Base-by-base conservation (phyloP, 2,888 invertebrate species). In the Theristus sp. region DNA sequence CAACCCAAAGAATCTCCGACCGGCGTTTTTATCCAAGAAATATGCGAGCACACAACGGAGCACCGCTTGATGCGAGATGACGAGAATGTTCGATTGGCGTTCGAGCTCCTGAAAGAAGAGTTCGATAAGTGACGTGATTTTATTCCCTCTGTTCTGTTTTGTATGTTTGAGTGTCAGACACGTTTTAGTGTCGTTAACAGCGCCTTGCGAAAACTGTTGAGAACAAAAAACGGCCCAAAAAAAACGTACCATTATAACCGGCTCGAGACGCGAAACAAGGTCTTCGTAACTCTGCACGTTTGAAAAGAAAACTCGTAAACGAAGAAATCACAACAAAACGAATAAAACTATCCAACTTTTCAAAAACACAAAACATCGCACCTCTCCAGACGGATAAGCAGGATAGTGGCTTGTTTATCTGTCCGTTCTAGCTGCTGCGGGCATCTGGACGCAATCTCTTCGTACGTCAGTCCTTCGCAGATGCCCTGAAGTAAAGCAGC, bases 381-480 rank as follows among this genome's bases (percentile, higher is more conserved):
- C 61, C 52, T 63, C 63, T 2, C 61, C 61, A 6, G 58, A 57
- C 26, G 64, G 76, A 66, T 78, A 80, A 64, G 80, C 72, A 66
- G 79, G 80, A 66, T 84, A 85, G 59, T 89, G n/a, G n/a, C n/a
- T n/a, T n/a, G n/a, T n/a, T n/a, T n/a, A 82, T 76, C 93, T 93
- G 76, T 91, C 89, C 71, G 85, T 0, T 88, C 87, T 75, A 93
- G 86, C 78, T 93, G 91, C 70, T 85, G 86, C 0, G 93, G 91
- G 77, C 85, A 89, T 47, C 84, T 82, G 65, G 85, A 84, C 68
- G 87, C 86, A 78, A 93, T 88, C 76, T 93, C 91, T 75, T 91
- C 90, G 75, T 93, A 93, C 0, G 89, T 88, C 69, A 91, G 80
- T 27, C 86, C 87, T 75, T 93, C 98, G 75, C 98, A 98, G 67